phyloP scores from a whole-genome alignment of 2,113 vertebrate genomes.

The Macrotus californicus region DNA sequence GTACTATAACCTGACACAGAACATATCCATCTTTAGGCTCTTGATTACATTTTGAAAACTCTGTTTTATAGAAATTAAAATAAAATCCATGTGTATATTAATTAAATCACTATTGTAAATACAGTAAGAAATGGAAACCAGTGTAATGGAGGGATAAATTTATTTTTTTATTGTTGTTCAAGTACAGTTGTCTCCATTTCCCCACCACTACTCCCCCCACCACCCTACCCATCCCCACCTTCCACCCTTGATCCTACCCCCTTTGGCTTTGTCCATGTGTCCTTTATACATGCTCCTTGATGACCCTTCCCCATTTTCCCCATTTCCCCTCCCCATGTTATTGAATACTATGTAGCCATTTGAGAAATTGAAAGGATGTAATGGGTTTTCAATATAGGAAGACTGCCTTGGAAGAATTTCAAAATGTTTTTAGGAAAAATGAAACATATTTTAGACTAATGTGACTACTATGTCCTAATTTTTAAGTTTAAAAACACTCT shows the following conservation, averaged over 20 bases:
- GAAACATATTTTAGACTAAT: neutral
- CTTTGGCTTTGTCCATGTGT: no score
- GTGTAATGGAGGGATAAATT: neutral
- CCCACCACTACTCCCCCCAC: no score
- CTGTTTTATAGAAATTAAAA: neutral
- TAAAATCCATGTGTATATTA: neutral
- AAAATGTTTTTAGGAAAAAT: neutral
- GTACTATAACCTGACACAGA: neutral
- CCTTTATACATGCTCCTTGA: no score
- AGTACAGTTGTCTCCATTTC: no score
- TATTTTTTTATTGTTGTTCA: neutral
- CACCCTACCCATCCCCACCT: no score
- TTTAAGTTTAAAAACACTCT: neutral
- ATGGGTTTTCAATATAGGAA: neutral
- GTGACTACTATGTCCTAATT: neutral
- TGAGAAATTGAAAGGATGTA: neutral
- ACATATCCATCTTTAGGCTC: neutral
- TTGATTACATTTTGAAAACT: neutral
- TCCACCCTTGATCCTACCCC: no score
- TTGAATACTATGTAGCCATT: neutral
- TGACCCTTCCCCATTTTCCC: no score
- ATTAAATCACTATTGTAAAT: neutral
- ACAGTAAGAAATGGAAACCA: neutral
- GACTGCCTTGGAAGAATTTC: neutral
- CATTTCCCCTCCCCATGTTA: neutral